phyloP scores from a whole-genome alignment of 2,888 invertebrate species.

The Drosophila diplacantha region DNA sequence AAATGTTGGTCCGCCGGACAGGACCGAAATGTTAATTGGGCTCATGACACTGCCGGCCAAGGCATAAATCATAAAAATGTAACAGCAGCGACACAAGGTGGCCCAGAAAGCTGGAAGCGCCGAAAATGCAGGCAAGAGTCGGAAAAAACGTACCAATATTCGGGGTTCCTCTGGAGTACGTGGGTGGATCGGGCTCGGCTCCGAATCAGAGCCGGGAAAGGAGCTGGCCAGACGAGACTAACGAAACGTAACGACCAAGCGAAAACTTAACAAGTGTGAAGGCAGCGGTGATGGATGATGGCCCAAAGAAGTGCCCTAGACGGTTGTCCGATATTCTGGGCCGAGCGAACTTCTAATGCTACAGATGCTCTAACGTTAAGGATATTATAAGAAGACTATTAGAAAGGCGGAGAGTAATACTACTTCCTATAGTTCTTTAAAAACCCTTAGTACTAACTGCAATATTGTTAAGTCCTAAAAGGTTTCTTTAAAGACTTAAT shows the following conservation, averaged over 20 bases:
- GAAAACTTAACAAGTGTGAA: conserved; percentile 54
- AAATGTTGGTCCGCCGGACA: conserved; percentile 48
- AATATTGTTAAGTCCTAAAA: neutral
- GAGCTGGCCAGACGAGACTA: conserved; percentile 46
- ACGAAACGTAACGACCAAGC: conserved; percentile 66
- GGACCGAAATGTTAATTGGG: conserved; percentile 66
- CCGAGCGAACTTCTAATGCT: neutral
- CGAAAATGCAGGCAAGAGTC: conserved; percentile 22
- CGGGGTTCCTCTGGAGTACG: conserved; percentile 15
- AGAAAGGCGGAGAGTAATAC: neutral
- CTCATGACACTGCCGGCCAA: conserved; percentile 62
- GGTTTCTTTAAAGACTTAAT: neutral
- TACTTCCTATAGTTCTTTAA: neutral
- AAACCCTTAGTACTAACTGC: neutral
- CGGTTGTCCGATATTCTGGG: neutral
- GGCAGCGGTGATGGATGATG: conserved; percentile 23
- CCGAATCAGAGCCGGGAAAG: conserved; percentile 5
- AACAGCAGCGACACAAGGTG: conserved; percentile 51
- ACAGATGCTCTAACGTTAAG: neutral
- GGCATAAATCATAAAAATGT: conserved; percentile 66
- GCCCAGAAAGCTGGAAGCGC: conserved; percentile 20
- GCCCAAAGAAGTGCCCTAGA: conserved; percentile 24
- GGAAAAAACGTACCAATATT: conserved; percentile 16
- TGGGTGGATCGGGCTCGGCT: conserved; percentile 4
- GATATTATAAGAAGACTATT: neutral